Percentiles rank a stretch among this genome's conserved stretches.
Conservation (phyloP, 2,797 vertebrate genomes). For the Bradypus variegatus region DNA sequence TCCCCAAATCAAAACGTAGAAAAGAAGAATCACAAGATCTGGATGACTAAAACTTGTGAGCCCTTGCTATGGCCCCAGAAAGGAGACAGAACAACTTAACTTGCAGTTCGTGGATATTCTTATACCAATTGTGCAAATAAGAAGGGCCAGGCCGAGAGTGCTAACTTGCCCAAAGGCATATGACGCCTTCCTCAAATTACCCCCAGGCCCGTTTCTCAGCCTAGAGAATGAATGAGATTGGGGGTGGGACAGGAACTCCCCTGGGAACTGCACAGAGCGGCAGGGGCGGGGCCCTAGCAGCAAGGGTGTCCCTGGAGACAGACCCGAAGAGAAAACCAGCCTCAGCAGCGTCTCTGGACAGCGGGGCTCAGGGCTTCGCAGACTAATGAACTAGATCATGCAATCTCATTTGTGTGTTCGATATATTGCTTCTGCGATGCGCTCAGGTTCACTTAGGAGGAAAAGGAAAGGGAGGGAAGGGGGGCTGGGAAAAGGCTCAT, state of each 20-base stretch:
- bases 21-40: constrained; percentile 15
- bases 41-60: background rate
- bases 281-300: background rate
- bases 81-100: background rate
- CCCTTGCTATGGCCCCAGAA: background rate
- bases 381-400: constrained; percentile 60
- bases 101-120: rapidly evolving
- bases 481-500: background rate
- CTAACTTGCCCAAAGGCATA: background rate
- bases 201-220: background rate
- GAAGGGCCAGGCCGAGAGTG: background rate
- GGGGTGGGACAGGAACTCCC: background rate
- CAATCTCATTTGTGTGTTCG: constrained; percentile 53
- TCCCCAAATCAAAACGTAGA: constrained; percentile 16
- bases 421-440: constrained; percentile 23
- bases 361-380: constrained; percentile 35
- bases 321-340: background rate
- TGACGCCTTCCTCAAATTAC: background rate
- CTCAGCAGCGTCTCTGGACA: background rate
- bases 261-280: background rate
- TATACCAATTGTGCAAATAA: background rate
- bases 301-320: constrained; percentile 6
- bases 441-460: constrained; percentile 34
- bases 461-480: constrained; percentile 30
- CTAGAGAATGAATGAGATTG: background rate